These are phyloP conservation scores for Discoglossus pictus DNA, from an alignment of 2,797 vertebrate genomes.

Conservation along the genomic window DNA sequence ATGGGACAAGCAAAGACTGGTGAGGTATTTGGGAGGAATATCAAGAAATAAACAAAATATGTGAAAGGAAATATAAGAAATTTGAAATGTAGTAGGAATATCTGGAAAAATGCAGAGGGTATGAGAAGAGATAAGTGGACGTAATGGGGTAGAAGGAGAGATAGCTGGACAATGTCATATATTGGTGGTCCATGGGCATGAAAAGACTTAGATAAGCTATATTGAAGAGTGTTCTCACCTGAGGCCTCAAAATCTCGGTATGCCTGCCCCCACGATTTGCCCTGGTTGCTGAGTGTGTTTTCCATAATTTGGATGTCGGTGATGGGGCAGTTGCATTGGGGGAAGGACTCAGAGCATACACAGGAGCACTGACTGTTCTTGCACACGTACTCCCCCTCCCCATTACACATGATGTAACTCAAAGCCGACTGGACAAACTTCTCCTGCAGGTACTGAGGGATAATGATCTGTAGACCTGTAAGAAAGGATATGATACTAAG, in stretches of 20 bases:
- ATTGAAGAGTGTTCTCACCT: constrained; percentile 71
- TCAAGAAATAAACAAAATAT: background rate
- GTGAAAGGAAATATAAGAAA: background rate
- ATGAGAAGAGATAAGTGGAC: background rate
- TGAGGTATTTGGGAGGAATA: background rate
- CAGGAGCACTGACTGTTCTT: constrained; percentile 91
- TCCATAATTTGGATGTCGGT: constrained; percentile 99
- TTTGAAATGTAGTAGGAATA: background rate
- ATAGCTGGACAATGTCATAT: background rate
- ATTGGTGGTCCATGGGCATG: background rate
- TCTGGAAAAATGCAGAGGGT: background rate
- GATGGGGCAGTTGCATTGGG: constrained; percentile 97
- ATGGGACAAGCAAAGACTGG: background rate
- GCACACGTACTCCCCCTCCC: constrained; percentile 94
- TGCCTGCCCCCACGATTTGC: constrained; percentile 91
- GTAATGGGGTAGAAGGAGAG: background rate
- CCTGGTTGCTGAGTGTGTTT: constrained; percentile 89
- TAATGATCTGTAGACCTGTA: constrained; percentile 96
- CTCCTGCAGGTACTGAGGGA: constrained; percentile 97
- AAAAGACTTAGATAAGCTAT: background rate
- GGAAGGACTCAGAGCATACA: constrained; percentile 91
- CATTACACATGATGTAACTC: constrained; percentile 99
- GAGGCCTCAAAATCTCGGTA: constrained; percentile 97
- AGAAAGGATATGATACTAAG: background rate
- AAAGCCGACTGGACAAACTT: constrained; percentile 98